Evolutionary conservation across 2,113 vertebrate species (phyloP), one percentile per base, ranked within the genome.

Genomic region (Epinephelus moara): DNA sequence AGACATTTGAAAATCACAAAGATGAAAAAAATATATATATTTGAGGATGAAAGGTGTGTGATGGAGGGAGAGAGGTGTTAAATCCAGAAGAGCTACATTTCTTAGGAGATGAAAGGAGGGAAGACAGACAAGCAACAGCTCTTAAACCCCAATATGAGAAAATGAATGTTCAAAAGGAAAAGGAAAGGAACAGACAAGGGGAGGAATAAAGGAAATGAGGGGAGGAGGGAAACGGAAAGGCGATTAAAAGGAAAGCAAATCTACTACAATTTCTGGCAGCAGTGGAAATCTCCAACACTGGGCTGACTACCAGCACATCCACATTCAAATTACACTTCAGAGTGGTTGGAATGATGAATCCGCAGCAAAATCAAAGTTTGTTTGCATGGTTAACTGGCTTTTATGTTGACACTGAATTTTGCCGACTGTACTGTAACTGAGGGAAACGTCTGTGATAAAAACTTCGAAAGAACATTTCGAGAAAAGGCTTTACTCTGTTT

Each of bases 141-240:
- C 47, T 55, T 62, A 45, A 75, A 86, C 17, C 37, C 49, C 27
- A 45, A 63, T 23, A 23, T 42, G n/a, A 74, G 63, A 61, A 61
- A 30, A 55, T 9, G 6, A 49, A 19, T 4, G 17, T 8, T 79
- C 6, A 53, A 50, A 70, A 49, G 23, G 3, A 55, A 19, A 40
- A 59, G n/a, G 7, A 53, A 47, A 47, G 47, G 4, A 23, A 74
- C 6, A 21, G 37, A 62, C 8, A 9, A 69, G 67, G 70, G 45
- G 30, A 53, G 7, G 66, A 52, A 52, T 21, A n/a, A 80, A 61
- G 59, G 6, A 27, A 68, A 21, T 0, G 3, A 62, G 27, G 19
- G 0, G 3, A 50, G 18, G 13, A 18, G 14, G 57, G n/a, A 9
- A 37, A 12, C 11, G 3, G 6, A 63, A 56, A 79, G 60, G n/a